These are phyloP conservation scores for Hemiscyllium ocellatum DNA, from an alignment of 2,113 vertebrate species.

Conservation along the genomic window DNA sequence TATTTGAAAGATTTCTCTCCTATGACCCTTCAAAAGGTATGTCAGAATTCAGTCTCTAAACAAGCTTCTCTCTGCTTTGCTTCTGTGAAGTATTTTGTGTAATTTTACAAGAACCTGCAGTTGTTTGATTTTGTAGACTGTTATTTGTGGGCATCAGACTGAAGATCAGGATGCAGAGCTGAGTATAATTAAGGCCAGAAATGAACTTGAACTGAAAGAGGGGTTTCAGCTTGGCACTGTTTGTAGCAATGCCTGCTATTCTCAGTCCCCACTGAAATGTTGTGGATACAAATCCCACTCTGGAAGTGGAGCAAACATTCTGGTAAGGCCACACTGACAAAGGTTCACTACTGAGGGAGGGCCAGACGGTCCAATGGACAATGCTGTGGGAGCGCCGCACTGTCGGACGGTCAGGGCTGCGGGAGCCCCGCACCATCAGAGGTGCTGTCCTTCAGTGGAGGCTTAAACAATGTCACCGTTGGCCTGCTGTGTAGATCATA, in stretches of 20 bases:
- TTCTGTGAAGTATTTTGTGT: background rate
- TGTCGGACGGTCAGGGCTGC: background rate
- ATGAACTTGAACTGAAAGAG: background rate
- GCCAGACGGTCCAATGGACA: background rate
- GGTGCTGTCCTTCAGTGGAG: too few species aligned
- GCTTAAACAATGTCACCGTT: too few species aligned
- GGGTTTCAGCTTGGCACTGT: background rate
- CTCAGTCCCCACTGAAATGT: background rate
- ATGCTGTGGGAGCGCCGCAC: too few species aligned
- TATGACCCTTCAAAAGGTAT: conserved; percentile 87
- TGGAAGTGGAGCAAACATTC: background rate
- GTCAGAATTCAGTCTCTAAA: background rate
- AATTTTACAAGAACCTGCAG: background rate
- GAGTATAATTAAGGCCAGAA: background rate
- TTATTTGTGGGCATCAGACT: background rate
- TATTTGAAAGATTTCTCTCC: conserved; percentile 91
- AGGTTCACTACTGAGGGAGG: too few species aligned
- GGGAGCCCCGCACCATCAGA: too few species aligned
- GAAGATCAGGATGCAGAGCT: background rate
- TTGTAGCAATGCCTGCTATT: background rate
- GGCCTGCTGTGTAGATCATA: too few species aligned
- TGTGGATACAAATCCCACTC: background rate
- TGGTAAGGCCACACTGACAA: too few species aligned
- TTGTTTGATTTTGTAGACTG: background rate
- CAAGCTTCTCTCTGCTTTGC: background rate